phyloP scores from a whole-genome alignment of 1,140 invertebrate genomes.

The Anastrepha ludens region DNA sequence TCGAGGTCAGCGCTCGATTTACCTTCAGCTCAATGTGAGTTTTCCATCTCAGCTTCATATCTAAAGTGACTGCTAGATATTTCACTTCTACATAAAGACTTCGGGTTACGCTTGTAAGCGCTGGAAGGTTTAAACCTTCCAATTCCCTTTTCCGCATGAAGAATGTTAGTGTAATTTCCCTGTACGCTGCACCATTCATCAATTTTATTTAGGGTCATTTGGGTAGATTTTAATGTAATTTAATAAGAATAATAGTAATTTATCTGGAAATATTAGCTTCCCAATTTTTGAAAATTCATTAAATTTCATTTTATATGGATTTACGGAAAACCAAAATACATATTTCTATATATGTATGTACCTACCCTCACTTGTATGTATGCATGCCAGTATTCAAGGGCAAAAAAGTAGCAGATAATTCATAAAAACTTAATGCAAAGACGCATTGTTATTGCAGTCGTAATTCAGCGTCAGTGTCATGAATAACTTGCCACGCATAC shows the following conservation, averaged over 20 bases:
- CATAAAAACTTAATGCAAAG: conserved; percentile 25
- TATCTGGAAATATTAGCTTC: neutral
- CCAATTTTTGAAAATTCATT: neutral
- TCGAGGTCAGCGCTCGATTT: too few species aligned
- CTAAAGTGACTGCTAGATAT: too few species aligned
- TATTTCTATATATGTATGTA: neutral
- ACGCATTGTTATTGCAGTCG: conserved; percentile 42
- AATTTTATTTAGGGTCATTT: too few species aligned
- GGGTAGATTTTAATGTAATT: too few species aligned
- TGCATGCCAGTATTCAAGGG: neutral
- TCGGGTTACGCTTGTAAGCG: too few species aligned
- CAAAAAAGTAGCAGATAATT: conserved; percentile 35
- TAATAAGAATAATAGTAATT: neutral
- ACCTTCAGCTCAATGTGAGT: too few species aligned
- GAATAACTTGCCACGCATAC: conserved; percentile 44
- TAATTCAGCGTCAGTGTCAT: conserved; percentile 52
- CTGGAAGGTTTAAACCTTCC: too few species aligned
- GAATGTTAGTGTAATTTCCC: too few species aligned
- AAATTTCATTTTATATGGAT: neutral
- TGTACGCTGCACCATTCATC: too few species aligned
- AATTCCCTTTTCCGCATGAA: too few species aligned
- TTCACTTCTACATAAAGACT: too few species aligned
- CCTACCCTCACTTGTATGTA: neutral
- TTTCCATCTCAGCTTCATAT: too few species aligned
- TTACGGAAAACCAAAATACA: neutral